These are phyloP conservation scores for Andrena minutula DNA, from an alignment of 2,888 invertebrate species.

Conservation along the genomic window DNA sequence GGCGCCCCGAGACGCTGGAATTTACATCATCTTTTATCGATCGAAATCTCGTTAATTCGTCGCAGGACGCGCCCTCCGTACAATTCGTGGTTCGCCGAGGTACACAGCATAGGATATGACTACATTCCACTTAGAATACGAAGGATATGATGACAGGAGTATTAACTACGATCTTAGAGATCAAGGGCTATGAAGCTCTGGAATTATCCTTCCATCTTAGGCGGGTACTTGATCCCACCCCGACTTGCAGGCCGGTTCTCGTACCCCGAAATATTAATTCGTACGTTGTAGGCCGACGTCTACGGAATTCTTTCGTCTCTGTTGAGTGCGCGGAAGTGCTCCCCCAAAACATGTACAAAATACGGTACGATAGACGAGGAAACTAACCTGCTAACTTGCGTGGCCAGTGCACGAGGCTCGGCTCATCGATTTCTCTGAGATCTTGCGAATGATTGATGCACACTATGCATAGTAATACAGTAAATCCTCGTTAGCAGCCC, in stretches of 20 bases:
- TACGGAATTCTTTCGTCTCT: slow-evolving; percentile 55
- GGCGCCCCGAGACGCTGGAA: neutral
- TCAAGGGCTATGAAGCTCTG: slow-evolving; percentile 52
- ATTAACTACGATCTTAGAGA: slow-evolving; percentile 47
- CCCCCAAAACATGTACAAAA: slow-evolving; percentile 35
- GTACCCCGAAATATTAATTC: slow-evolving; percentile 51
- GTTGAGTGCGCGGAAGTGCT: slow-evolving; percentile 30
- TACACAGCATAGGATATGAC: slow-evolving; percentile 42
- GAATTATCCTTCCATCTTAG: slow-evolving; percentile 17
- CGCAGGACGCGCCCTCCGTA: slow-evolving; percentile 6
- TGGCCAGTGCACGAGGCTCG: too few species aligned
- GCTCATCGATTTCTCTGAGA: too few species aligned
- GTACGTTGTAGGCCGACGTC: slow-evolving; percentile 67
- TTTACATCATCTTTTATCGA: neutral
- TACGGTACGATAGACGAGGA: slow-evolving; percentile 27
- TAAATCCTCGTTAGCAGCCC: too few species aligned
- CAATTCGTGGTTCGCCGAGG: neutral
- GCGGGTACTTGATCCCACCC: slow-evolving; percentile 27
- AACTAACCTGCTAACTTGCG: slow-evolving; percentile 7
- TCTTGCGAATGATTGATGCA: too few species aligned
- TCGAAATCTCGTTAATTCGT: neutral
- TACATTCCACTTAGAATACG: slow-evolving; percentile 38
- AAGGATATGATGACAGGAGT: slow-evolving; percentile 48
- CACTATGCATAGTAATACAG: too few species aligned
- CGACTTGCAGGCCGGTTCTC: slow-evolving; percentile 18